Base-by-base conservation (phyloP, 1,140 invertebrate genomes). In the Lasaia peninsularis region DNA sequence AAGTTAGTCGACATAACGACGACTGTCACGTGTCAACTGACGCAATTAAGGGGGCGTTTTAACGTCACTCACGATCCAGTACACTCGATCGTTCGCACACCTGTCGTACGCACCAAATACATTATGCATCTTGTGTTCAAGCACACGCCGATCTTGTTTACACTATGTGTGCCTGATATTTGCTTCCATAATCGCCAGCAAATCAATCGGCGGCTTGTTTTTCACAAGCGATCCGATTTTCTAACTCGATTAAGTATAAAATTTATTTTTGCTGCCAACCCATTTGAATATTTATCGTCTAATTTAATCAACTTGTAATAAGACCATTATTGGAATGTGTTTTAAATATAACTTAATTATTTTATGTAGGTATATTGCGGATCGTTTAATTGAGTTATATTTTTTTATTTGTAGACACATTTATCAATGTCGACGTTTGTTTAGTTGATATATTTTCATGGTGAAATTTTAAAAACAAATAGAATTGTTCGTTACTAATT, bases 71-170 rank as follows among this genome's bases (percentile, higher is more conserved):
- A 75, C 60, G 35, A 66, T 68, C 70, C 28, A 62, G 48, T 59
- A 62, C 74, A 78, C 73, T 75, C 60, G 73, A 28, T 48, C n/a
- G 50, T 73, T 78, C 75, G 61, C 75, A 78, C 75, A 75, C 73
- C 75, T 78, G 75, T 78, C 68, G 60, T 55, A 64, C 58, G 34
- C 40, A 62, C 70, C 60, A 63, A 69, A 75, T 70, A 68, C 62
- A 75, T 71, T 69, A 66, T 71, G 62, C 70, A 73, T 71, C 67
- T 70, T 54, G 12, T 54, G 52, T 54, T 40, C 40, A 31, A 14
- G 21, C 37, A 40, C 37, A 16, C 35, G 12, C 5, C 31, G 14
- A 14, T 34, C 20, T 24, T 54, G 52, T 40, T 28, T 24, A 21
- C 34, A 37, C 33, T 40, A 16, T 40, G 37, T 14, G 16, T 9